A percentile compares a stretch with the other conserved stretches of the same genome.
phyloP scores from a whole-genome alignment of 2,888 invertebrate genomes.

The Psylliodes chrysocephalus region DNA sequence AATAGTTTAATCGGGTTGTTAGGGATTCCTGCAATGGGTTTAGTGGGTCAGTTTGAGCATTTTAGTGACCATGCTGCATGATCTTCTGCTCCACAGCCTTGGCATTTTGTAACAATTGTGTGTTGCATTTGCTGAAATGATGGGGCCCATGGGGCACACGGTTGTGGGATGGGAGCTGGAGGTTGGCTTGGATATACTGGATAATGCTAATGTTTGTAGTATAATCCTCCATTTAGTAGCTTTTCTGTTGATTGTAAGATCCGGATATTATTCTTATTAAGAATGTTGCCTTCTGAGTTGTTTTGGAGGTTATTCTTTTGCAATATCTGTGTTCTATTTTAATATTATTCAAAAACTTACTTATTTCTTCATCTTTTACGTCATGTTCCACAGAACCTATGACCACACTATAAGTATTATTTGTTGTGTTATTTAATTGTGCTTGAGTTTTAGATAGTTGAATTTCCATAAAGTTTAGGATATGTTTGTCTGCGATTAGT shows the following conservation, averaged over 20 bases:
- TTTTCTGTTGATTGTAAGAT: too few species aligned
- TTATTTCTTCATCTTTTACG: background rate
- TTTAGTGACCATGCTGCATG: slow-evolving; percentile 25
- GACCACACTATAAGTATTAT: background rate
- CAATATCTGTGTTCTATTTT: too few species aligned
- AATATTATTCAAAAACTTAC: too few species aligned
- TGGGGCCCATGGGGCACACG: slow-evolving; percentile 8
- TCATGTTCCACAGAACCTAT: background rate
- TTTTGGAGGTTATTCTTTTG: too few species aligned
- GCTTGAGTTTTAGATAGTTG: background rate
- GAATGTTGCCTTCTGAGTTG: too few species aligned
- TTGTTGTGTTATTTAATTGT: background rate
- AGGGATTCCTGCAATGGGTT: slow-evolving; percentile 19
- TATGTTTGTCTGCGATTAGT: too few species aligned
- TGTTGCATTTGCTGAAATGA: background rate
- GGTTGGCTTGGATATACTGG: slow-evolving; percentile 1
- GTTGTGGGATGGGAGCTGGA: background rate
- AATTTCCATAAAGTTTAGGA: too few species aligned
- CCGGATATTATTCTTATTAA: too few species aligned
- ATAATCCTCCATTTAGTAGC: background rate
- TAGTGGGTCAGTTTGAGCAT: slow-evolving; percentile 14
- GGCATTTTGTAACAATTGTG: too few species aligned
- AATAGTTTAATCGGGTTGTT: slow-evolving; percentile 21
- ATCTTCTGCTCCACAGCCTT: slow-evolving; percentile 15
- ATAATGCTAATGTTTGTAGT: background rate